A percentile compares a stretch with the other conserved stretches of the same genome.
These are phyloP conservation scores for Dasyornis broadbenti DNA, from an alignment of 2,113 vertebrate species.

Conservation along the genomic window DNA sequence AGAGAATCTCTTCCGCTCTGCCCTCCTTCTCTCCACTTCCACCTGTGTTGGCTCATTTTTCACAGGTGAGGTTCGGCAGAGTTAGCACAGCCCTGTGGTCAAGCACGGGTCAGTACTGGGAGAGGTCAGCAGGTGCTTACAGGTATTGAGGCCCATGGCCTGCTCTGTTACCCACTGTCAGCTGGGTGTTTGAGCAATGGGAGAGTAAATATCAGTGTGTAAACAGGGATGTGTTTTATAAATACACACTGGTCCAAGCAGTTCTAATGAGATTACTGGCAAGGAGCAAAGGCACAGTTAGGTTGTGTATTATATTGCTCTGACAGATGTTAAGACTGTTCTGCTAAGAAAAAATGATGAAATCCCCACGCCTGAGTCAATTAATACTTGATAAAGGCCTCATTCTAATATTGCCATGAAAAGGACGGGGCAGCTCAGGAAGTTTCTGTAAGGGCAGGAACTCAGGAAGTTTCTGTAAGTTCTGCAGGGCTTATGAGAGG, in stretches of 20 bases:
- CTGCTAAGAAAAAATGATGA: neutral
- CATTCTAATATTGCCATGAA: neutral
- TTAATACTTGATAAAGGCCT: neutral
- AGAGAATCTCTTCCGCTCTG: neutral
- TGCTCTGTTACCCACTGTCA: neutral
- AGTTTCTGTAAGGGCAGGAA: neutral
- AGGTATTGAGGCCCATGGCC: neutral
- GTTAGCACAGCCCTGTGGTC: neutral
- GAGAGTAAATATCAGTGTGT: neutral
- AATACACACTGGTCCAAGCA: neutral
- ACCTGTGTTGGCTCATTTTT: neutral
- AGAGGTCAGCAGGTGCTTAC: neutral
- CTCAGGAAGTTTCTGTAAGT: neutral
- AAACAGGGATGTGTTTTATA: neutral
- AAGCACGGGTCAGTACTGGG: neutral
- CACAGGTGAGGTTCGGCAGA: neutral
- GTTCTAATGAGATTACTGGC: neutral
- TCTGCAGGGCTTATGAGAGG: neutral
- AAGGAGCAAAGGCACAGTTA: neutral
- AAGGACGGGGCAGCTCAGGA: neutral
- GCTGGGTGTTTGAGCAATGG: neutral
- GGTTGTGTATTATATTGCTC: neutral
- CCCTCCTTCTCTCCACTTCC: neutral
- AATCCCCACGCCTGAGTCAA: neutral
- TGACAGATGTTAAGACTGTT: neutral